Percentiles rank a stretch among this genome's conserved stretches.
Conservation (phyloP, 2,797 vertebrate species). For the Phylloscopus collybita region DNA sequence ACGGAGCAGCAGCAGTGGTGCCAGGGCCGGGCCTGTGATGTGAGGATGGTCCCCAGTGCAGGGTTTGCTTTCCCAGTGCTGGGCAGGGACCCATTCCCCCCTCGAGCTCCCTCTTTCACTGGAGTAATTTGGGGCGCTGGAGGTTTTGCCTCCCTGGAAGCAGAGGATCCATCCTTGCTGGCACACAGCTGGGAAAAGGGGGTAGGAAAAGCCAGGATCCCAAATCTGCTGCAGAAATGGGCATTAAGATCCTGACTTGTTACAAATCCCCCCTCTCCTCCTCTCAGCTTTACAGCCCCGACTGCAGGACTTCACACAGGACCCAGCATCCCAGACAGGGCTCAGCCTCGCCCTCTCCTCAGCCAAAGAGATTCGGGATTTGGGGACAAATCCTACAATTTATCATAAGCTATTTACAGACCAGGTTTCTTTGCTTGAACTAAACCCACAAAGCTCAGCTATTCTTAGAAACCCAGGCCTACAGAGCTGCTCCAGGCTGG, state of each 20-base stretch:
- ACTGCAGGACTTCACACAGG: background rate
- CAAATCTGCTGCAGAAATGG: background rate
- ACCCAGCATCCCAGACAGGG: background rate
- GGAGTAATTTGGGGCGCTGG: background rate
- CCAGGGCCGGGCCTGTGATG: fast-evolving
- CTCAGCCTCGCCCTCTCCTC: background rate
- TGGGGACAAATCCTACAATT: background rate
- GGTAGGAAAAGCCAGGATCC: background rate
- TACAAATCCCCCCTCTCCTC: background rate
- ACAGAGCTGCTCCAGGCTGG: background rate
- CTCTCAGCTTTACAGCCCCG: fast-evolving
- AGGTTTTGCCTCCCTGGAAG: too few species aligned
- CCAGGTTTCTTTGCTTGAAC: background rate
- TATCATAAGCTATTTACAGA: background rate
- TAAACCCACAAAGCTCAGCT: background rate
- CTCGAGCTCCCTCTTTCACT: background rate
- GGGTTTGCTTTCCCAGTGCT: background rate
- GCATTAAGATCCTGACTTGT: too few species aligned
- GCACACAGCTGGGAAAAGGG: background rate
- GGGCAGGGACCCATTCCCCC: background rate
- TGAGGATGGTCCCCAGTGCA: background rate
- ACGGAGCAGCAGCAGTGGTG: background rate
- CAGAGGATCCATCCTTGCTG: background rate
- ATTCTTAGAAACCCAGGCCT: background rate
- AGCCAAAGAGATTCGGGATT: background rate